Evolutionary conservation across 2,888 invertebrate species (phyloP).

Genomic region (Notocelia uddmanniana): DNA sequence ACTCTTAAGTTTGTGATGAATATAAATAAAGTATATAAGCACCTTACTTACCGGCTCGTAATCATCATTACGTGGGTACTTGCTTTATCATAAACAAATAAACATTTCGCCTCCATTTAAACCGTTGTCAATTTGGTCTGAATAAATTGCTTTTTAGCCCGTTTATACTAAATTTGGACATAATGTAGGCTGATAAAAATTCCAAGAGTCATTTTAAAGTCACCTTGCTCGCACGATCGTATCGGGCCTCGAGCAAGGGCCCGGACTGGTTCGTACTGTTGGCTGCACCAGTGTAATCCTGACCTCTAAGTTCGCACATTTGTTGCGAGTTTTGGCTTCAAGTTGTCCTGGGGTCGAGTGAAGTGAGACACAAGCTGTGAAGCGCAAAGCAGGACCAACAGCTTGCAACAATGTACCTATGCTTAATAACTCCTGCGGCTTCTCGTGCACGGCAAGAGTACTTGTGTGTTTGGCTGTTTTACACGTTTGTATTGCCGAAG

Average conservation of each 20-base stretch:
- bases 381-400: background rate
- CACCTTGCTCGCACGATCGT: constrained; percentile 35
- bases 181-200: constrained; percentile 41
- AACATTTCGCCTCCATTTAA: constrained; percentile 9
- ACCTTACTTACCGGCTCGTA: background rate
- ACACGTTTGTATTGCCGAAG: background rate
- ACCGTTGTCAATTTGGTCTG: constrained; percentile 18
- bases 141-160: constrained; percentile 30
- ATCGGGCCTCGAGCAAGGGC: constrained; percentile 33
- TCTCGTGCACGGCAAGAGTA: background rate
- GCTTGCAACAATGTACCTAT: background rate
- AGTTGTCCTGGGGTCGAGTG: background rate
- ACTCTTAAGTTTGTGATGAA: too few species aligned
- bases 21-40: too few species aligned
- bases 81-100: background rate
- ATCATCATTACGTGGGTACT: background rate
- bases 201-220: constrained; percentile 36
- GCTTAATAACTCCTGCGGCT: background rate
- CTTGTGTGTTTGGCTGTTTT: background rate
- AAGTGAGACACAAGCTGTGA: background rate
- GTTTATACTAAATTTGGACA: constrained; percentile 36
- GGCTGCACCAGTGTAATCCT: background rate
- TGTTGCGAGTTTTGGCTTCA: background rate
- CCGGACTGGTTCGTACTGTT: background rate
- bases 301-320: background rate